Conservation (phyloP, 2,888 invertebrate species). For the Catocala nupta region DNA sequence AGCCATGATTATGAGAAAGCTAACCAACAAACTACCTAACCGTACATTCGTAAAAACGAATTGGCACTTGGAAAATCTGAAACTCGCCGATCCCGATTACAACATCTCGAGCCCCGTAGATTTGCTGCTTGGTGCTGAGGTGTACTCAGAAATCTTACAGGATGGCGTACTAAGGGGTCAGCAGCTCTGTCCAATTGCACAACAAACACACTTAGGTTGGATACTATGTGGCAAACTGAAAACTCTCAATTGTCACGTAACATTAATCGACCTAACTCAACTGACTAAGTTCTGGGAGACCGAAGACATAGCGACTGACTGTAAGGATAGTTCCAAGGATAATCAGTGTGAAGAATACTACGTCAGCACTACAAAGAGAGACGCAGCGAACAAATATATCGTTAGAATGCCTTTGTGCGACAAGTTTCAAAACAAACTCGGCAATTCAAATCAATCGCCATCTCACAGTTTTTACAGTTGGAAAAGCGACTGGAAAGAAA, state of each 20-base stretch:
- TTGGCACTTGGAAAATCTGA: neutral
- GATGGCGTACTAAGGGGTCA: neutral
- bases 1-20: neutral
- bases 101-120: neutral
- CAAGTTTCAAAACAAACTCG: constrained; percentile 2
- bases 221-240: neutral
- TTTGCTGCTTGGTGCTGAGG: neutral
- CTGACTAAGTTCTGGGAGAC: neutral
- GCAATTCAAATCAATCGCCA: constrained; percentile 17
- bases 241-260: neutral
- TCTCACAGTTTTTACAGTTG: constrained; percentile 19
- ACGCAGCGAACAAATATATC: constrained; percentile 17
- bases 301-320: constrained; percentile 9
- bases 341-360: constrained; percentile 16
- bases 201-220: constrained; percentile 4
- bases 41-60: neutral
- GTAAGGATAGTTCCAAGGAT: neutral
- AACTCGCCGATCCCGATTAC: constrained; percentile 1
- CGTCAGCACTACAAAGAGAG: constrained; percentile 5
- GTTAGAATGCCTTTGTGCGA: constrained; percentile 12
- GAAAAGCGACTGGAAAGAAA: constrained; percentile 11
- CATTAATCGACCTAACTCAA: no score
- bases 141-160: neutral
- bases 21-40: neutral
- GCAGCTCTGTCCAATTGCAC: neutral